phyloP scores from a whole-genome alignment of 2,888 invertebrate genomes.

The Torymus auratus region DNA sequence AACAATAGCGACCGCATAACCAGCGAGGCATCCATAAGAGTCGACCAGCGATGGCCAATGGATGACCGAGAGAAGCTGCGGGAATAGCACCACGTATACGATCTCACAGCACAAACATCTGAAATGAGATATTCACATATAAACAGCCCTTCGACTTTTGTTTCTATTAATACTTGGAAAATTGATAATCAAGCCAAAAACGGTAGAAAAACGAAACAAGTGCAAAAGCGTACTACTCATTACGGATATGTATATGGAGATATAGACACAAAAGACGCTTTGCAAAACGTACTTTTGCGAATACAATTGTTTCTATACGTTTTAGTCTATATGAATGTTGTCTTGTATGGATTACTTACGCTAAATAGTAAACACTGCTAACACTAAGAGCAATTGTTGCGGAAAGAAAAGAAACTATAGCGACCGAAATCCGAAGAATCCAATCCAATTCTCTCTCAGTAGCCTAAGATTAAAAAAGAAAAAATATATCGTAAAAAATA shows the following conservation, averaged over 20 bases:
- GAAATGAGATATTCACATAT: conserved; percentile 47
- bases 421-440: conserved; percentile 82
- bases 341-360: conserved; percentile 70
- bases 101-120: conserved; percentile 84
- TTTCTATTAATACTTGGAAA: not conserved
- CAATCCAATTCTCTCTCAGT: conserved; percentile 83
- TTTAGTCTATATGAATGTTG: conserved; percentile 18
- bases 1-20: conserved; percentile 78
- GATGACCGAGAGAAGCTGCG: conserved; percentile 83
- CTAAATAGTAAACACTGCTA: conserved; percentile 81
- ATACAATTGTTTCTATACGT: not conserved
- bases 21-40: conserved; percentile 82
- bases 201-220: too few species aligned
- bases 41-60: conserved; percentile 82
- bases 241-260: too few species aligned
- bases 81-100: conserved; percentile 85
- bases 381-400: conserved; percentile 83
- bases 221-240: too few species aligned
- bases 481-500: conserved; percentile 35
- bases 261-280: too few species aligned
- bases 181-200: too few species aligned
- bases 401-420: conserved; percentile 81
- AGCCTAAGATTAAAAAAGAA: conserved; percentile 77
- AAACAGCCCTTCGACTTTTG: not conserved
- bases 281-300: not conserved